A percentile compares a stretch with the other conserved stretches of the same genome.
These are phyloP conservation scores for Dicyrtoma fusca DNA, from an alignment of 2,888 invertebrate genomes.

Conservation along the genomic window DNA sequence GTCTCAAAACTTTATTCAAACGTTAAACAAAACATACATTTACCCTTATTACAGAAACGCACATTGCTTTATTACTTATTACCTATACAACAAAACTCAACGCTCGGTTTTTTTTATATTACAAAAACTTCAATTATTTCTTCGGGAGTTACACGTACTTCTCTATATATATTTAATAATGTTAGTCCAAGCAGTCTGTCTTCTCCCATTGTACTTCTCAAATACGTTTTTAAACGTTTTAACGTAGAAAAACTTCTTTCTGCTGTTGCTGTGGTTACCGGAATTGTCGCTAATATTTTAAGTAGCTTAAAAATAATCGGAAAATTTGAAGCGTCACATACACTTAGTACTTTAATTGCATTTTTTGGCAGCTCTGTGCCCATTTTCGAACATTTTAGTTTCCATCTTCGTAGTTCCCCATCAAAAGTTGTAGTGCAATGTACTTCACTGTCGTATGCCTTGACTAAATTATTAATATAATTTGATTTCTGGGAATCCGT, in stretches of 20 bases:
- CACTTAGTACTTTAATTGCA: neutral
- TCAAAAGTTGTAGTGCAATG: neutral
- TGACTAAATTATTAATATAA: neutral
- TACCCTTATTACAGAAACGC: no score
- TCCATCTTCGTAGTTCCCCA: neutral
- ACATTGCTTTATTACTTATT: neutral
- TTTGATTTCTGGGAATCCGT: no score
- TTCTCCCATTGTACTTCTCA: neutral
- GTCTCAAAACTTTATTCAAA: no score
- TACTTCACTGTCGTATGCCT: neutral
- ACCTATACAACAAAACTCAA: no score
- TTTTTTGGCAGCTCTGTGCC: no score
- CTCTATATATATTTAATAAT: neutral
- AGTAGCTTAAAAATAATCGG: constrained; percentile 3
- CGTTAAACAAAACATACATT: no score
- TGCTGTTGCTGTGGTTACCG: constrained; percentile 8
- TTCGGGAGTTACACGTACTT: neutral
- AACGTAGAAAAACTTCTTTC: constrained; percentile 12
- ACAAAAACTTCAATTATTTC: neutral
- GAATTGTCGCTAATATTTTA: constrained; percentile 6
- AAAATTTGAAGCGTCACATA: neutral
- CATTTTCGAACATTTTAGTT: neutral
- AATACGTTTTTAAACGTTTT: neutral
- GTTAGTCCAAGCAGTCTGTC: neutral
- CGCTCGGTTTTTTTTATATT: neutral